Percentiles rank a stretch among this genome's conserved stretches.
Conservation (phyloP, 92 coral and sea anemone species). For the Scolanthus callimorphus region DNA sequence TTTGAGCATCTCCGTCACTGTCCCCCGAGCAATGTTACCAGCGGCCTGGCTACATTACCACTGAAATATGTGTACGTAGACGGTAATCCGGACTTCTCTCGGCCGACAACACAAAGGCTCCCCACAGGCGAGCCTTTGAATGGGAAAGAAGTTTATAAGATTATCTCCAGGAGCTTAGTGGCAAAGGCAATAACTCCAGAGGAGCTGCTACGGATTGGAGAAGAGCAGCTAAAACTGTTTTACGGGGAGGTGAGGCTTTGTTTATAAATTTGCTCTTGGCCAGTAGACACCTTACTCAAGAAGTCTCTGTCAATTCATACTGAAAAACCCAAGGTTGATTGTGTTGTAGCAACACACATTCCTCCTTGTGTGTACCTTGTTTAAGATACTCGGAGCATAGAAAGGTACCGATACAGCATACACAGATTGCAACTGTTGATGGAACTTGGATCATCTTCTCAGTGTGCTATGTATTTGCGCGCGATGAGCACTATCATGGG, state of each 20-base stretch:
- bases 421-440: too few species aligned
- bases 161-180: constrained; percentile 52
- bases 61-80: constrained; percentile 43
- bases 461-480: too few species aligned
- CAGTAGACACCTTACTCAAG: too few species aligned
- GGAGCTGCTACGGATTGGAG: constrained; percentile 36
- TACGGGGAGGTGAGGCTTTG: constrained; percentile 33
- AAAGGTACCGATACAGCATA: too few species aligned
- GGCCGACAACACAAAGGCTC: constrained; percentile 42
- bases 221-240: constrained; percentile 35
- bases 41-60: constrained; percentile 76
- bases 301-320: too few species aligned
- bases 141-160: constrained; percentile 30
- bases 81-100: constrained; percentile 34
- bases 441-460: too few species aligned
- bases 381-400: too few species aligned
- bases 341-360: too few species aligned
- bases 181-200: constrained; percentile 46
- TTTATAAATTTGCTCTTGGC: too few species aligned
- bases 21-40: constrained; percentile 51
- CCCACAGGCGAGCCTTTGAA: constrained; percentile 70
- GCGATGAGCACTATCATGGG: too few species aligned
- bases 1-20: constrained; percentile 70
- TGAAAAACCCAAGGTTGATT: too few species aligned
- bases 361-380: too few species aligned